These are phyloP conservation scores for Antheraea mylitta DNA, from an alignment of 1,140 invertebrate species.

Conservation along the genomic window DNA sequence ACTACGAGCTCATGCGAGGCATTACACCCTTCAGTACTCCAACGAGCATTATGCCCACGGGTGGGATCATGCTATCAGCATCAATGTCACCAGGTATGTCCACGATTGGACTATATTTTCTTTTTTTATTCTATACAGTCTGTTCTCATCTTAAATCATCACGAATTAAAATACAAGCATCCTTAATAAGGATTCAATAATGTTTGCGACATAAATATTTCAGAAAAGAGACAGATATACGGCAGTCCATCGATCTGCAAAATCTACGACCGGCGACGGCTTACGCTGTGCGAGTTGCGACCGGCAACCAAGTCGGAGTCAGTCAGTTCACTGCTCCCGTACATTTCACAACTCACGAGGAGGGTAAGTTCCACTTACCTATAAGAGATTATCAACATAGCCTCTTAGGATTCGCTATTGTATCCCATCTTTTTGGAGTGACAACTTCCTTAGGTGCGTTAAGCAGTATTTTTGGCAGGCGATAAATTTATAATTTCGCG, in stretches of 20 bases:
- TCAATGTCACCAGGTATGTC: slow-evolving; percentile 64
- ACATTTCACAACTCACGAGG: slow-evolving; percentile 72
- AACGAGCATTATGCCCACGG: slow-evolving; percentile 43
- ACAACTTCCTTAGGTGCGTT: no score
- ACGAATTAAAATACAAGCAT: no score
- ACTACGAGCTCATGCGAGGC: slow-evolving; percentile 37
- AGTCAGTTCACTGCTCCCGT: slow-evolving; percentile 61
- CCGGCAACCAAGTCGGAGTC: slow-evolving; percentile 64
- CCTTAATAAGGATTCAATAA: no score
- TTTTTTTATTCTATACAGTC: neutral
- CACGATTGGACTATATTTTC: neutral
- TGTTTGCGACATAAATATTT: slow-evolving; percentile 9
- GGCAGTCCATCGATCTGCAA: slow-evolving; percentile 60
- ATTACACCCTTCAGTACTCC: slow-evolving; percentile 62
- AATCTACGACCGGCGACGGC: slow-evolving; percentile 62
- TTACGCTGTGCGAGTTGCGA: slow-evolving; percentile 64
- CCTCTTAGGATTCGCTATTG: no score
- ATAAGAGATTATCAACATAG: no score
- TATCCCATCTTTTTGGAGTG: no score
- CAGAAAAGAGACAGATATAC: slow-evolving; percentile 55
- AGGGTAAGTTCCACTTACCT: slow-evolving; percentile 50
- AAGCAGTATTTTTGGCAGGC: no score
- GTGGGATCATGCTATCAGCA: slow-evolving; percentile 59
- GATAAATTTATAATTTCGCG: no score
- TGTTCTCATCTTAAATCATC: neutral